A percentile compares a stretch with the other conserved stretches of the same genome.
These are phyloP conservation scores for Syngnathus rostellatus DNA, from an alignment of 2,797 vertebrate genomes.

Conservation along the genomic window DNA sequence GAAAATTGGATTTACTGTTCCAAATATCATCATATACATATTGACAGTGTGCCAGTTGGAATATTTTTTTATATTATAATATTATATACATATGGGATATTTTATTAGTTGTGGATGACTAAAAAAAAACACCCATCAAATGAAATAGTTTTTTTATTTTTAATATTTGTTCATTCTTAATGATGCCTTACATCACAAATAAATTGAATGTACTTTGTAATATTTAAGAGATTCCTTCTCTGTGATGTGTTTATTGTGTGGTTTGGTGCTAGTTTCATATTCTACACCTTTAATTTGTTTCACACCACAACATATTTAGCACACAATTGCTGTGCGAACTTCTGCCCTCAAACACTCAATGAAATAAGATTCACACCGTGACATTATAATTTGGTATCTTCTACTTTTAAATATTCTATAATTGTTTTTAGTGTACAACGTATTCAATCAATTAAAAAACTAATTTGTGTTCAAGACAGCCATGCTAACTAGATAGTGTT, in stretches of 20 bases:
- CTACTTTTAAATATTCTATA: not conserved
- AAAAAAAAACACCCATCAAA: no score
- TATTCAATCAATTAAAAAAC: not conserved
- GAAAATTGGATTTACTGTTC: not conserved
- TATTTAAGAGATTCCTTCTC: not conserved
- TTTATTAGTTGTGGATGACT: no score
- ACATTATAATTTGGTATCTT: not conserved
- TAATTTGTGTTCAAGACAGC: not conserved
- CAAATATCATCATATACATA: not conserved
- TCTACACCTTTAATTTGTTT: not conserved
- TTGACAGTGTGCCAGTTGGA: not conserved
- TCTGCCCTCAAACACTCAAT: not conserved
- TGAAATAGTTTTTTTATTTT: no score
- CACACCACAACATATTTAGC: not conserved
- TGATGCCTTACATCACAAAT: not conserved
- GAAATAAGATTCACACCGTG: not conserved
- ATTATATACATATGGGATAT: no score
- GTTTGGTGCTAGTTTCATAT: not conserved
- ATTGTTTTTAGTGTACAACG: not conserved
- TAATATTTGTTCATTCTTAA: not conserved
- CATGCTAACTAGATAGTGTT: not conserved
- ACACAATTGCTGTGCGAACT: not conserved
- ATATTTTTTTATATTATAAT: not conserved
- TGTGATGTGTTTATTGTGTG: not conserved
- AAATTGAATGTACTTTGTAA: no score